phyloP scores from a whole-genome alignment of 2,113 vertebrate genomes.

The Sinocyclocheilus maitianheensis region DNA sequence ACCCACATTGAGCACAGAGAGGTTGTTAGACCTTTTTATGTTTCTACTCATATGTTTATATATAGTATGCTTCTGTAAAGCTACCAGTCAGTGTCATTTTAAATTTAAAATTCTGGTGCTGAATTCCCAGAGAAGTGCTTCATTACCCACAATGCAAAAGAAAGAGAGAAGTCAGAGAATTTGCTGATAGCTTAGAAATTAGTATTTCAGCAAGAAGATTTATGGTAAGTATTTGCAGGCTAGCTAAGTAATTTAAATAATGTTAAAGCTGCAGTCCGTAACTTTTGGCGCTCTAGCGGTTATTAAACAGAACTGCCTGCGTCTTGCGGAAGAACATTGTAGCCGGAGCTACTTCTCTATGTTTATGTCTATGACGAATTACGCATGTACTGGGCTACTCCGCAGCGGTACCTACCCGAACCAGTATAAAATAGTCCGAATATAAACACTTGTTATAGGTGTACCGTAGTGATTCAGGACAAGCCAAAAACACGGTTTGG shows the following conservation, averaged over 20 bases:
- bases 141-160: neutral
- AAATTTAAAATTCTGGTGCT: neutral
- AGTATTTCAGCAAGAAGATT: neutral
- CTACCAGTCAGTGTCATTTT: neutral
- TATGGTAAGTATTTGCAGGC: neutral
- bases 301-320: too few relatives aligned
- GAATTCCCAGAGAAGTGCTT: neutral
- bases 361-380: too few relatives aligned
- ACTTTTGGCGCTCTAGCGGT: too few relatives aligned
- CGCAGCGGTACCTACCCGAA: too few relatives aligned
- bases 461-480: too few relatives aligned
- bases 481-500: too few relatives aligned
- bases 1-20: neutral
- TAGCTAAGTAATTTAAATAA: neutral
- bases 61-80: constrained; percentile 2
- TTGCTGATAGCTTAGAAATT: neutral
- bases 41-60: neutral
- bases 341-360: too few relatives aligned
- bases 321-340: too few relatives aligned
- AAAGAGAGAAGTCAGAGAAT: neutral
- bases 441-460: too few relatives aligned
- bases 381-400: too few relatives aligned
- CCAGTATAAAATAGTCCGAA: too few relatives aligned
- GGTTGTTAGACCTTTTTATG: neutral
- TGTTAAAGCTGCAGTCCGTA: neutral